Percentiles rank a stretch among this genome's conserved stretches.
phyloP scores from a whole-genome alignment of 2,113 vertebrate species.

The Carassius auratus region DNA sequence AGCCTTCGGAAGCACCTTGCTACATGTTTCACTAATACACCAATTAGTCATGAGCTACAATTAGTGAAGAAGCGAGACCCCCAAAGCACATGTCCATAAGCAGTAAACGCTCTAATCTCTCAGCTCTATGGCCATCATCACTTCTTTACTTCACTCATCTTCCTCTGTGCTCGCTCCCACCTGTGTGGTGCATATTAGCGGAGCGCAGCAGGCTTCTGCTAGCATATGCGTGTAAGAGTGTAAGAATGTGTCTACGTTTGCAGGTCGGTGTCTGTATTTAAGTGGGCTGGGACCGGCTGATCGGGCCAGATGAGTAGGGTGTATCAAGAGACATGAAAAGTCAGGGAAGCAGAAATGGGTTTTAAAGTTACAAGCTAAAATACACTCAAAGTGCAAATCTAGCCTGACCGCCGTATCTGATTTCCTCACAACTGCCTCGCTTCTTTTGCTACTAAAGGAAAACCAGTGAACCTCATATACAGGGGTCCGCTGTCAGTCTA shows the following conservation, averaged over 20 bases:
- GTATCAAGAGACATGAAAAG: slow-evolving; percentile 66
- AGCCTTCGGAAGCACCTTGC: slow-evolving; percentile 73
- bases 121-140: slow-evolving; percentile 75
- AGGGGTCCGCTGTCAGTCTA: slow-evolving; percentile 20
- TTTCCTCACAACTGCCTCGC: slow-evolving; percentile 44
- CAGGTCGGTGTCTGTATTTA: slow-evolving; percentile 73
- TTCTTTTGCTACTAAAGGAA: slow-evolving; percentile 49
- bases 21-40: slow-evolving; percentile 82
- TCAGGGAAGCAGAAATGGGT: slow-evolving; percentile 72
- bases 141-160: slow-evolving; percentile 69
- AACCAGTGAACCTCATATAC: slow-evolving; percentile 39
- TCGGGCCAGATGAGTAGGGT: slow-evolving; percentile 68
- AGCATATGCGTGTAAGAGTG: slow-evolving; percentile 50
- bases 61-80: slow-evolving; percentile 72
- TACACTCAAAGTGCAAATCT: slow-evolving; percentile 75
- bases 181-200: slow-evolving; percentile 76
- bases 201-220: slow-evolving; percentile 59
- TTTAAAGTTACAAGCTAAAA: slow-evolving; percentile 71
- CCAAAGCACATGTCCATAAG: slow-evolving; percentile 69
- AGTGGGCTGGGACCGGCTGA: slow-evolving; percentile 74
- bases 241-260: slow-evolving; percentile 75
- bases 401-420: slow-evolving; percentile 65
- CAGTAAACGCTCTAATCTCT: slow-evolving; percentile 71
- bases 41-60: slow-evolving; percentile 84
- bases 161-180: slow-evolving; percentile 62